A percentile compares a stretch with the other conserved stretches of the same genome.
phyloP scores from a whole-genome alignment of 1,140 invertebrate genomes.

The Pachyrhynchus sulphureomaculatus region DNA sequence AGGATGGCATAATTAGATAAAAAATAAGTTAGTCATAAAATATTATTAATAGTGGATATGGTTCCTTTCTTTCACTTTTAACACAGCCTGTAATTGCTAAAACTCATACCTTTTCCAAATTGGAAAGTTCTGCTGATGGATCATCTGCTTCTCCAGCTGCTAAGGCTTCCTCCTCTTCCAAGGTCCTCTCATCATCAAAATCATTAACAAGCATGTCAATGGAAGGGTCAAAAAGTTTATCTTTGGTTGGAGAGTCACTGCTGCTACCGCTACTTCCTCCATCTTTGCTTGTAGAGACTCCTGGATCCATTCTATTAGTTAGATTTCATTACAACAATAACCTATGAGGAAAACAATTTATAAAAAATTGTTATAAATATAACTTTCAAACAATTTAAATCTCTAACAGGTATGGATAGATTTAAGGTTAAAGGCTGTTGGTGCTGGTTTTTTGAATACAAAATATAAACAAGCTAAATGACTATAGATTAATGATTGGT shows the following conservation, averaged over 20 bases:
- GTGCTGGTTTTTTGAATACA: no score
- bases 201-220: constrained; percentile 94
- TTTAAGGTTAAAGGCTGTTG: no score
- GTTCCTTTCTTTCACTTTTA: no score
- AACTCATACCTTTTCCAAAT: constrained; percentile 82
- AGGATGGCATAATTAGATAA: no score
- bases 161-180: constrained; percentile 95
- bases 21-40: no score
- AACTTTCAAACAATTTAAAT: no score
- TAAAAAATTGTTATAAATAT: no score
- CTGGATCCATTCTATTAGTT: constrained; percentile 42
- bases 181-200: constrained; percentile 93
- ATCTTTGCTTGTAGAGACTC: constrained; percentile 38
- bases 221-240: constrained; percentile 62
- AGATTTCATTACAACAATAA: constrained; percentile 24
- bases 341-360: neutral
- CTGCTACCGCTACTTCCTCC: constrained; percentile 22
- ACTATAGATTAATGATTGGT: no score
- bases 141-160: constrained; percentile 78
- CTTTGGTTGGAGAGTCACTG: constrained; percentile 42
- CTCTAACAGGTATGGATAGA: no score
- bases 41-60: no score
- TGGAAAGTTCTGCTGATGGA: constrained; percentile 83
- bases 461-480: no score
- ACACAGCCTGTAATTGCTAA: no score